Conservation (phyloP, 2,113 vertebrate genomes). For the Thunnus maccoyii region DNA sequence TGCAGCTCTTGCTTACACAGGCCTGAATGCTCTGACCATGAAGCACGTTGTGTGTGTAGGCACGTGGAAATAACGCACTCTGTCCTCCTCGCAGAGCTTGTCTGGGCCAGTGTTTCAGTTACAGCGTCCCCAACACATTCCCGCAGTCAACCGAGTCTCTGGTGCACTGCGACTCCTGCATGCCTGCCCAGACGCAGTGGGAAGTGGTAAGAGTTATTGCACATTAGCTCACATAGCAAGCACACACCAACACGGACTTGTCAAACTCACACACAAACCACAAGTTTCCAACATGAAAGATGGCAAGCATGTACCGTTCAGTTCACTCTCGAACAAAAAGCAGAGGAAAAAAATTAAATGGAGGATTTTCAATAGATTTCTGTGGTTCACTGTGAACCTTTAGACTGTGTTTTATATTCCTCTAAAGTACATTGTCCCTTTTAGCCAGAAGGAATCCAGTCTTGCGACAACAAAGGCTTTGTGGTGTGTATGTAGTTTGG, state of each 20-base stretch:
- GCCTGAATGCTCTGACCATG: neutral
- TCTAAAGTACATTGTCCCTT: slow-evolving; percentile 50
- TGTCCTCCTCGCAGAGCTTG: slow-evolving; percentile 89
- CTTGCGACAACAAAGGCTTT: slow-evolving; percentile 70
- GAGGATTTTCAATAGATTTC: slow-evolving; percentile 8
- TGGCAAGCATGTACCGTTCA: neutral
- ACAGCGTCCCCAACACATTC: slow-evolving; percentile 99
- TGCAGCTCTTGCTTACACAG: slow-evolving; percentile 27
- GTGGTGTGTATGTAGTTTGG: slow-evolving; percentile 75
- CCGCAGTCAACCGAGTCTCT: slow-evolving; percentile 98
- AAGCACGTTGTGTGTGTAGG: neutral
- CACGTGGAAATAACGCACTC: slow-evolving; percentile 33
- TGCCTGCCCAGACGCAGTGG: slow-evolving; percentile 97
- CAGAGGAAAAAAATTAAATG: slow-evolving; percentile 4
- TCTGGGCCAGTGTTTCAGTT: slow-evolving; percentile 99
- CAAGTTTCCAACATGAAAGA: slow-evolving; percentile 52
- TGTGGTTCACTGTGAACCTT: slow-evolving; percentile 10
- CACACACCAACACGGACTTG: slow-evolving; percentile 43
- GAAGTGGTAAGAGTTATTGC: slow-evolving; percentile 93
- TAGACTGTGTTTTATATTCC: slow-evolving; percentile 32
- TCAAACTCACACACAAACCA: slow-evolving; percentile 55
- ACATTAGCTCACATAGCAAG: slow-evolving; percentile 48
- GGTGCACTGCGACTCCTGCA: slow-evolving; percentile 99
- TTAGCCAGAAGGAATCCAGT: slow-evolving; percentile 59
- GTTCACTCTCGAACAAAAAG: slow-evolving; percentile 8